phyloP scores from a whole-genome alignment of 1,140 invertebrate genomes.

The Globodera rostochiensis region DNA sequence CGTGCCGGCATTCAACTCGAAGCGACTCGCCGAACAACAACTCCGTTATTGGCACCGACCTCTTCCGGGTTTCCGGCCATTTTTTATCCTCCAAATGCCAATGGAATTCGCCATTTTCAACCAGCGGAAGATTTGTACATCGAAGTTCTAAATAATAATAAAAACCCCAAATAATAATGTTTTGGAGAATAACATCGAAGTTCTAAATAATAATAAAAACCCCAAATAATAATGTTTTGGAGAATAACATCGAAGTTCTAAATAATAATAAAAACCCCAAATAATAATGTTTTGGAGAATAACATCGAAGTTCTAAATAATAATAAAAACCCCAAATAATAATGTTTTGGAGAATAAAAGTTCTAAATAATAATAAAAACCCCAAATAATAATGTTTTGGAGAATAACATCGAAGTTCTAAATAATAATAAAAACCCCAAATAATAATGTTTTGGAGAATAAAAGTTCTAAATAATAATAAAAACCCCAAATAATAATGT shows the following conservation, averaged over 20 bases:
- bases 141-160: slow-evolving; percentile 71
- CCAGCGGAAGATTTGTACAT: slow-evolving; percentile 79
- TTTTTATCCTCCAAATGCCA: neutral
- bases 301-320: slow-evolving; percentile 76
- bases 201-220: slow-evolving; percentile 67
- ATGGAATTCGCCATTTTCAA: slow-evolving; percentile 64
- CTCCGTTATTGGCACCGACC: neutral
- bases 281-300: too few relatives aligned
- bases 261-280: slow-evolving; percentile 29
- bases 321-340: neutral
- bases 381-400: too few relatives aligned
- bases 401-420: slow-evolving; percentile 79
- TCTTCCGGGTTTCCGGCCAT: slow-evolving; percentile 53
- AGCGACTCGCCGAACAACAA: slow-evolving; percentile 88
- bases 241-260: slow-evolving; percentile 79
- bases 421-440: slow-evolving; percentile 29
- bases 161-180: too few relatives aligned
- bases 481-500: too few relatives aligned
- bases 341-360: too few relatives aligned
- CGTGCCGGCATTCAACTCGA: slow-evolving; percentile 85
- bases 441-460: too few relatives aligned
- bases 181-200: slow-evolving; percentile 71
- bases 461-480: slow-evolving; percentile 71
- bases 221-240: too few relatives aligned
- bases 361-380: slow-evolving; percentile 67